Conservation (phyloP, 1,140 invertebrate species). For the Chymomyza costata region DNA sequence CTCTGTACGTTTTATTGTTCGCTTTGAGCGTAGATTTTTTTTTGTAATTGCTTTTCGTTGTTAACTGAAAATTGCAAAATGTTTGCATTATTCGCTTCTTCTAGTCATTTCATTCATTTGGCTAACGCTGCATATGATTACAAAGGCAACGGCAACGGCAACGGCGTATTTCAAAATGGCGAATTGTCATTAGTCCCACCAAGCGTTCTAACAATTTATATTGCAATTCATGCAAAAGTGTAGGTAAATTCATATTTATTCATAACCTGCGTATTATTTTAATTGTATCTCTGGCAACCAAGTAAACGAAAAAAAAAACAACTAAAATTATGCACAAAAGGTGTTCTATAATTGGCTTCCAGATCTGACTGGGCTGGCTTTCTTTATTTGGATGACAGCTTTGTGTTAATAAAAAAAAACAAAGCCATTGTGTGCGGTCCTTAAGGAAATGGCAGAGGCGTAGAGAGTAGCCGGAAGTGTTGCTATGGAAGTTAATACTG, state of each 20-base stretch:
- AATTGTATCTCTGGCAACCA: no score
- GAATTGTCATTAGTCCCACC: constrained; percentile 41
- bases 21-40: constrained; percentile 66
- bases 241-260: no score
- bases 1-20: constrained; percentile 61
- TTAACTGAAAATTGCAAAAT: constrained; percentile 70
- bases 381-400: no score
- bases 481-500: no score
- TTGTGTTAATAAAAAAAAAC: no score
- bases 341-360: constrained; percentile 65
- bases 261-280: no score
- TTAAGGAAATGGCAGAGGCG: no score
- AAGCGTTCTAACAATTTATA: constrained; percentile 39
- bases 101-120: constrained; percentile 37
- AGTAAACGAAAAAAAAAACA: constrained; percentile 7
- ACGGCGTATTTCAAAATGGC: no score
- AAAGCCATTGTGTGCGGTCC: no score
- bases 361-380: no score
- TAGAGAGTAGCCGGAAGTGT: no score
- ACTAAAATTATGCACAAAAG: constrained; percentile 55
- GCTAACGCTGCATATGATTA: constrained; percentile 65
- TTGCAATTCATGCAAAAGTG: no score
- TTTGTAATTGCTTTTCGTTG: constrained; percentile 71
- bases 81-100: constrained; percentile 39
- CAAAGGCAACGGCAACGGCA: constrained; percentile 57